Base-by-base conservation (phyloP, 1,140 invertebrate genomes). In the Drosophila pseudoobscura region DNA sequence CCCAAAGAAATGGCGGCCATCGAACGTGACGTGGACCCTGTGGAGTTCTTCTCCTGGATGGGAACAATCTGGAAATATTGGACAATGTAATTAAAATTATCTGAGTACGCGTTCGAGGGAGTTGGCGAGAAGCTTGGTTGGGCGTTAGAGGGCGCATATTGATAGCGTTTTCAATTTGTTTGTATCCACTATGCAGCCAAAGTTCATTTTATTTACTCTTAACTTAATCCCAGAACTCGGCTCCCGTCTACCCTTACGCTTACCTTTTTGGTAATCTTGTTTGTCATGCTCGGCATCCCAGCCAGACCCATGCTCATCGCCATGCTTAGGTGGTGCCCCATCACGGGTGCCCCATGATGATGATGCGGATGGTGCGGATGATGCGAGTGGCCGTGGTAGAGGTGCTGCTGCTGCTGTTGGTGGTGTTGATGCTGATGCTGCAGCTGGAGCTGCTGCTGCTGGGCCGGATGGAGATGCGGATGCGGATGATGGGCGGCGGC, bases 1-100 rank as follows among this genome's bases (percentile, higher is more conserved):
- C 96, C 96, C 76, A 97, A 92, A 71, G 96, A 97, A 94, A 97
- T 97, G 45, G 96, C 96, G 0, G 96, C 96, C 96, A 97, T 97
- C 75, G 96, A 96, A 82, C 96, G 93, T 26, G 96, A 97, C 22
- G 96, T 96, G 68, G 94, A 94, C 4, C 95, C 95, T 54, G 95
- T 96, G 57, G 96, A 93, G 73, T 95, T 93, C 79, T 96, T 93
- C 85, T 96, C 95, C 76, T 96, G 95, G 26, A 93, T 92, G 55
- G 80, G 92, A 13, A 95, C 92, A 80, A 95, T 91, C 94, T 95
- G 92, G 65, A 46, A 69, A 50, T 44, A 45, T 76, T 35, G 20
- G 52, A 39, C n/a, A 41, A 54, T 15, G n/a, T 46, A 74, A 83
- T 77, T 77, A 74, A 58, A 6, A 57, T 46, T 11, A 17, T 41